phyloP scores from a whole-genome alignment of 2,888 invertebrate genomes.

The Andrena haemorrhoa region DNA sequence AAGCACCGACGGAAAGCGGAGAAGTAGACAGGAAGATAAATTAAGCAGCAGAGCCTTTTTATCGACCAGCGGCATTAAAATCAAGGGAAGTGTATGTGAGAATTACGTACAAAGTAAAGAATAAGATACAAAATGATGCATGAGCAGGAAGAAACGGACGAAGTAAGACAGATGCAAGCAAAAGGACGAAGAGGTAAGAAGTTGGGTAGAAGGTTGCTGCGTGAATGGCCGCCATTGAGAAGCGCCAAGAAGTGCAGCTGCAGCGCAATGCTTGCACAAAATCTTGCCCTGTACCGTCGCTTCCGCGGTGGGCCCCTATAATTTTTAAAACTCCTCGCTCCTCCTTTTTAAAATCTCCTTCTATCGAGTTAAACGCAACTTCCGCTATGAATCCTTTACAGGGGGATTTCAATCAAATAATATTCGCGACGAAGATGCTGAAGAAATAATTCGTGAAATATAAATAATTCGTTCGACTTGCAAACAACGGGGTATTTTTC shows the following conservation, averaged over 20 bases:
- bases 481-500: too few species aligned
- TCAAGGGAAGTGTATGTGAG: slow-evolving; percentile 15
- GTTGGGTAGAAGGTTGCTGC: slow-evolving; percentile 42
- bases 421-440: too few species aligned
- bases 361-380: neutral
- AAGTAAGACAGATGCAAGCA: slow-evolving; percentile 28
- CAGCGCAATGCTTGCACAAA: slow-evolving; percentile 37
- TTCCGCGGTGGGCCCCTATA: neutral
- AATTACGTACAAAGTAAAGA: slow-evolving; percentile 20
- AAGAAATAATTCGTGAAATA: too few species aligned
- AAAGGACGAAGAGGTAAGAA: slow-evolving; percentile 34
- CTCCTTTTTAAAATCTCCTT: neutral
- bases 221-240: slow-evolving; percentile 74
- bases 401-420: too few species aligned
- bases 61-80: slow-evolving; percentile 19
- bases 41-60: neutral
- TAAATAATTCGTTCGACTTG: neutral
- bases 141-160: slow-evolving; percentile 19
- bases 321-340: slow-evolving; percentile 12
- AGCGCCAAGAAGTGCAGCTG: slow-evolving; percentile 57
- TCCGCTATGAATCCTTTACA: neutral
- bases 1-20: neutral
- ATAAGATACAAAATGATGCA: slow-evolving; percentile 34
- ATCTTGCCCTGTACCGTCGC: slow-evolving; percentile 42
- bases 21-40: neutral